These are phyloP conservation scores for Sebastolobus altivelis DNA, from an alignment of 2,797 vertebrate genomes.

Conservation along the genomic window DNA sequence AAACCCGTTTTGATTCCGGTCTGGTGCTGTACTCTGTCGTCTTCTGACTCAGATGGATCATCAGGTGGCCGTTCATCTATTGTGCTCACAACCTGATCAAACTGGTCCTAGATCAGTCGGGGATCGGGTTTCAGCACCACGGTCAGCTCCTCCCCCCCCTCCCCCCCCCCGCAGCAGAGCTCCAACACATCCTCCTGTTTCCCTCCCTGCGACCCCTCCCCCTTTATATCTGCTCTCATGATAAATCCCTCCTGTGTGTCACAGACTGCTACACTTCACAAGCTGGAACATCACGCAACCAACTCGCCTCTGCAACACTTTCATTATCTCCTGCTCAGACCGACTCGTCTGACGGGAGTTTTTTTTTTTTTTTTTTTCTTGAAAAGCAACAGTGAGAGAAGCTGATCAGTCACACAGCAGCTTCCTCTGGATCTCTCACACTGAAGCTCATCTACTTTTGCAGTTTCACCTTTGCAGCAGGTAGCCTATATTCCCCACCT, in stretches of 20 bases:
- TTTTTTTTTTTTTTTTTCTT: not conserved
- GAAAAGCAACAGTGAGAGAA: conserved; percentile 34
- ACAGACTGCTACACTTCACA: conserved; percentile 36
- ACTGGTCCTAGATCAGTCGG: conserved; percentile 56
- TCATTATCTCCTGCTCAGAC: not conserved
- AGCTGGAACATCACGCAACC: conserved; percentile 28
- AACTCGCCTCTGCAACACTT: conserved; percentile 22
- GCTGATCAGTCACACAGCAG: conserved; percentile 20
- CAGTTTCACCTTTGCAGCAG: conserved; percentile 37
- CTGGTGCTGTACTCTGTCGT: not conserved
- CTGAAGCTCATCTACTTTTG: conserved; percentile 33
- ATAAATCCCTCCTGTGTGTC: conserved; percentile 48
- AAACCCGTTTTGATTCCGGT: conserved; percentile 26
- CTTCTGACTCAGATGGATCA: conserved; percentile 52
- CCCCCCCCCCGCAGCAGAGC: conserved; percentile 28
- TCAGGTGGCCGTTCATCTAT: conserved; percentile 64
- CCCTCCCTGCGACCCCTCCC: conserved; percentile 56
- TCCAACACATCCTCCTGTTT: conserved; percentile 32
- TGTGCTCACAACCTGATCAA: conserved; percentile 11
- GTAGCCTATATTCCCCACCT: conserved; percentile 19
- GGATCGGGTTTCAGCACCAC: conserved; percentile 63
- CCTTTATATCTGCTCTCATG: conserved; percentile 29
- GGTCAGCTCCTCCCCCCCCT: conserved; percentile 58
- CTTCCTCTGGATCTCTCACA: not conserved
- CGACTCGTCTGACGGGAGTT: conserved; percentile 14